Base-by-base conservation (phyloP, 2,797 vertebrate genomes). In the Phataginus tricuspis region DNA sequence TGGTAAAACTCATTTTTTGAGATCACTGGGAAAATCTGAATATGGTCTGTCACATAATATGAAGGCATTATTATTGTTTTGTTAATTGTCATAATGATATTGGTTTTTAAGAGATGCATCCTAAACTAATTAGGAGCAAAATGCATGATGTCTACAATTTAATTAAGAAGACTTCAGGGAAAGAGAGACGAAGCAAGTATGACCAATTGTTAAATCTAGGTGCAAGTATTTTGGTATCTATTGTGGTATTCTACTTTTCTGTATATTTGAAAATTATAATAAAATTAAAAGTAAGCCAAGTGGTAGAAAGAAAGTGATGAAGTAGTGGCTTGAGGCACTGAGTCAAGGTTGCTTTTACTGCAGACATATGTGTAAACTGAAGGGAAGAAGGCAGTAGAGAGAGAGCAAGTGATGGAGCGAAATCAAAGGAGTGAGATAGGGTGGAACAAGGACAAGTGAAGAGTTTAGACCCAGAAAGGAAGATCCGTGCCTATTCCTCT, bases 101-200 rank as follows among this genome's bases (percentile, higher is more conserved):
- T 91, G 31, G 75, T 85, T 86, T 78, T 64, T 74, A 89, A 91
- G 39, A 90, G 55, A 23, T 91, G 5, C 39, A 79, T 53, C 80
- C 39, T 66, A 29, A 90, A 90, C 4, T 90, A 72, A 59, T 90
- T 78, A 78, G 59, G 61, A 34, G 15, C 53, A 25, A 64, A 75
- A 84, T 69, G 27, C 34, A 80, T 64, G 39, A 49, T 75, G 59
- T 57, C n/a, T 87, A 51, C 45, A 53, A 80, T 79, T 91, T 84
- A 51, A 95, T 84, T 92, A 71, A 82, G 94, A 88, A 90, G 75
- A 71, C 4, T 69, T 82, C 68, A 86, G 49, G 25, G 74, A 86
- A 94, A 77, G 61, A 82, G 86, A 85, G 51, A 85, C 75, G 27
- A 78, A 88, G 74, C 9, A 86, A 86, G 57, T 59, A 89, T 37